These are phyloP conservation scores for Bubalus kerabau DNA, from an alignment of 2,113 vertebrate species.

Conservation along the genomic window DNA sequence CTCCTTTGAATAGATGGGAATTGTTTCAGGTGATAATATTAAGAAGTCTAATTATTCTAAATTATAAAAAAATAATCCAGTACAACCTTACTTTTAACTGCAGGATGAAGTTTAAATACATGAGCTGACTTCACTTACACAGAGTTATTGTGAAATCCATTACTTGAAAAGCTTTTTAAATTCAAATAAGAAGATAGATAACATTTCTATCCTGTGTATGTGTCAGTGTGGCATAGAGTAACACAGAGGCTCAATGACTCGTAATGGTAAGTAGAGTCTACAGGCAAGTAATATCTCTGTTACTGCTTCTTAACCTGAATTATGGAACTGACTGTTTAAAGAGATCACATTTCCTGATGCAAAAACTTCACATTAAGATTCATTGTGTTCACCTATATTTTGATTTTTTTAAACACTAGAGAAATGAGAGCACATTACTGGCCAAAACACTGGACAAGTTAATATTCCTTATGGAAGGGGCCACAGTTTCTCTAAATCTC, in stretches of 20 bases:
- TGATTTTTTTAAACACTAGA: neutral
- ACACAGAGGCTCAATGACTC: neutral
- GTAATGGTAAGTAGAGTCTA: neutral
- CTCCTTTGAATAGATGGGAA: constrained; percentile 34
- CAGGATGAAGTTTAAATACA: neutral
- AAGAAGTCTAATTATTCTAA: neutral
- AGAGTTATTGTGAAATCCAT: neutral
- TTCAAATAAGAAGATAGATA: neutral
- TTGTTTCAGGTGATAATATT: neutral
- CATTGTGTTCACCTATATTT: neutral
- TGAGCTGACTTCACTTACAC: neutral
- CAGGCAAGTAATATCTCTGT: neutral
- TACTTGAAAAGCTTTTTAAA: neutral
- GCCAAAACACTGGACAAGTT: neutral
- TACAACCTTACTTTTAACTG: neutral
- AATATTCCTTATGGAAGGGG: neutral
- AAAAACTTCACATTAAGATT: neutral
- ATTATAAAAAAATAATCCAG: neutral
- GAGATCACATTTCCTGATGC: neutral
- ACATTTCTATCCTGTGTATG: neutral
- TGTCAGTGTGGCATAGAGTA: neutral
- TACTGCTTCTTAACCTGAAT: neutral
- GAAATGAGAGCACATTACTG: neutral
- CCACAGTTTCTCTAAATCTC: neutral
- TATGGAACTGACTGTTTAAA: neutral